Evolutionary conservation across 2,113 vertebrate genomes (phyloP).

Genomic region (Fregetta grallaria): DNA sequence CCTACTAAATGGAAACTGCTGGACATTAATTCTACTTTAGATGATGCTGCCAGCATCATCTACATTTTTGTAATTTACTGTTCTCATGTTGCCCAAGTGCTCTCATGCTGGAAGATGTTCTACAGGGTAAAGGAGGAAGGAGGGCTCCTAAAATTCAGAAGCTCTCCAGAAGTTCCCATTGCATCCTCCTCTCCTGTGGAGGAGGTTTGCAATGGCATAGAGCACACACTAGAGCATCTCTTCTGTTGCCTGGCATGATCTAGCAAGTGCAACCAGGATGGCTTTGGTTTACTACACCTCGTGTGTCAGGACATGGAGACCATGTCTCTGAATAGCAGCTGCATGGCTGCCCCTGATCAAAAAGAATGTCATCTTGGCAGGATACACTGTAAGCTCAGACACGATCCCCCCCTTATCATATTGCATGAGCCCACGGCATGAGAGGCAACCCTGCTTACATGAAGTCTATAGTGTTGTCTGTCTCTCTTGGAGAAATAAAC

Average conservation of each 20-base stretch:
- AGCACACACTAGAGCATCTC: background rate
- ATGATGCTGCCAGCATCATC: fast-evolving
- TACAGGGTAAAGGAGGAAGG: background rate
- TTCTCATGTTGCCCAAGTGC: background rate
- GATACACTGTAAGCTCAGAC: background rate
- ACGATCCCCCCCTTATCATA: background rate
- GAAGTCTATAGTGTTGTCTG: background rate
- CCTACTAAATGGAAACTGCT: background rate
- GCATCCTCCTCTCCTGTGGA: background rate
- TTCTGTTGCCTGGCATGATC: background rate
- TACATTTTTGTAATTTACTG: background rate
- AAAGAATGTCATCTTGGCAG: background rate
- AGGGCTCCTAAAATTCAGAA: background rate
- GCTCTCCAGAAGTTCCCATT: background rate
- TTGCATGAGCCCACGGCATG: background rate
- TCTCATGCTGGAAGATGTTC: background rate
- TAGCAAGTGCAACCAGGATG: background rate
- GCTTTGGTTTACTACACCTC: background rate
- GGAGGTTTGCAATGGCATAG: background rate
- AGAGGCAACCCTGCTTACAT: background rate
- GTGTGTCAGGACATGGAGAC: background rate
- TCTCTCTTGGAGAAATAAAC: background rate
- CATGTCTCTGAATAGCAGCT: background rate
- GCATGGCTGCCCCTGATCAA: background rate
- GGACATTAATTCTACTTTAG: background rate